These are phyloP conservation scores for Piprites chloris DNA, from an alignment of 2,113 vertebrate species.

Conservation along the genomic window DNA sequence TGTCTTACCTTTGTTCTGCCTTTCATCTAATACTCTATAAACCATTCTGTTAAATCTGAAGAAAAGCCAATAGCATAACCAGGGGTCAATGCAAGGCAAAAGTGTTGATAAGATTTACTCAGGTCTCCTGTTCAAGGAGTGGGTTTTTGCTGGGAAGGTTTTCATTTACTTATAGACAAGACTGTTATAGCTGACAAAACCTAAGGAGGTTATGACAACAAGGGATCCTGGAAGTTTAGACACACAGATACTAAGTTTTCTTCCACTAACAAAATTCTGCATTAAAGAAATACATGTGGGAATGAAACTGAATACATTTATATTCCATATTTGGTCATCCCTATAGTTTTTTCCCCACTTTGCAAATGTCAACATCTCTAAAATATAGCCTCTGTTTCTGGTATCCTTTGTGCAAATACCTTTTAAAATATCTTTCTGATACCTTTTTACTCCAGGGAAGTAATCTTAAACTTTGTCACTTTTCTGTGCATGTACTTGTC, in stretches of 20 bases:
- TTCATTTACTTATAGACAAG: background rate
- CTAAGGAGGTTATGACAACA: background rate
- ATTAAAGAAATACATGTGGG: background rate
- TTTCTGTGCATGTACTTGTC: background rate
- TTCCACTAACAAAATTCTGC: background rate
- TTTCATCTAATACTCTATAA: background rate
- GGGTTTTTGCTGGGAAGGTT: background rate
- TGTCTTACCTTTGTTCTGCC: background rate
- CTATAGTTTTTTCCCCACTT: fast-evolving
- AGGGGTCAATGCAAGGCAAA: background rate
- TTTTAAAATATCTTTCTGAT: background rate
- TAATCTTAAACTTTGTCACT: background rate
- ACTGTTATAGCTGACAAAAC: background rate
- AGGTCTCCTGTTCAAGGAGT: background rate
- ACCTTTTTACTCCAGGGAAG: background rate
- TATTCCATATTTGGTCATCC: background rate
- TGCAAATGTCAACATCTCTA: background rate
- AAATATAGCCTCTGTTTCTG: background rate
- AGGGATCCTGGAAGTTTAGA: background rate
- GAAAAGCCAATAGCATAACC: background rate
- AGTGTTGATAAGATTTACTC: background rate
- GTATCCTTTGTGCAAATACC: background rate
- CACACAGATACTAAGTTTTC: background rate
- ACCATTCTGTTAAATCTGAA: background rate
- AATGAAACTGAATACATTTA: background rate